phyloP scores from a whole-genome alignment of 1,140 invertebrate species.

The Platorchestia sp. region DNA sequence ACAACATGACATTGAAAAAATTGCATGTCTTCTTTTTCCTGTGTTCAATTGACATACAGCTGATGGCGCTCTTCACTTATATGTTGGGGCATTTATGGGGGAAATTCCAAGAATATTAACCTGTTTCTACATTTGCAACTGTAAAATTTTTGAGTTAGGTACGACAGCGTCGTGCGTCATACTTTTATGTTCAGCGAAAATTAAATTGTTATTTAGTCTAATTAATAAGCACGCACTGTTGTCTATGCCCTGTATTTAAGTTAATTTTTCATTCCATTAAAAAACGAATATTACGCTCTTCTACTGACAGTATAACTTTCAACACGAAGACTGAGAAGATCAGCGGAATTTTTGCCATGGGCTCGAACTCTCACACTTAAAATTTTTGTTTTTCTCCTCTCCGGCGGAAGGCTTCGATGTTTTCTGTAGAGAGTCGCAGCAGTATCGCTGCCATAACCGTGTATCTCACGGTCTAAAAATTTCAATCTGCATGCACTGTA shows the following conservation, averaged over 20 bases:
- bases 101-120: no score
- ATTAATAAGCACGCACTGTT: no score
- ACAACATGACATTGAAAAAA: no score
- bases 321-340: background rate
- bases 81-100: no score
- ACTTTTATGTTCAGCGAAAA: no score
- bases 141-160: no score
- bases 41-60: no score
- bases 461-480: slow-evolving; percentile 4
- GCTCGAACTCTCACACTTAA: background rate
- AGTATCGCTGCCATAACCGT: background rate
- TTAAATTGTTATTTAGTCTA: no score
- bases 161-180: no score
- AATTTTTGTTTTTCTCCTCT: background rate
- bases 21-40: no score
- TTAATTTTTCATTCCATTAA: background rate
- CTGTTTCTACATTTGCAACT: no score
- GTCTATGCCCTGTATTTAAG: background rate
- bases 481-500: slow-evolving; percentile 36
- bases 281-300: background rate
- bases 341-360: background rate
- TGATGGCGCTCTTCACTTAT: no score
- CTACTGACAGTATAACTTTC: background rate
- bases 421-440: background rate
- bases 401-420: background rate